Percentiles rank a stretch among this genome's conserved stretches.
Conservation (phyloP, 2,888 invertebrate genomes). For the Hypena proboscidalis region DNA sequence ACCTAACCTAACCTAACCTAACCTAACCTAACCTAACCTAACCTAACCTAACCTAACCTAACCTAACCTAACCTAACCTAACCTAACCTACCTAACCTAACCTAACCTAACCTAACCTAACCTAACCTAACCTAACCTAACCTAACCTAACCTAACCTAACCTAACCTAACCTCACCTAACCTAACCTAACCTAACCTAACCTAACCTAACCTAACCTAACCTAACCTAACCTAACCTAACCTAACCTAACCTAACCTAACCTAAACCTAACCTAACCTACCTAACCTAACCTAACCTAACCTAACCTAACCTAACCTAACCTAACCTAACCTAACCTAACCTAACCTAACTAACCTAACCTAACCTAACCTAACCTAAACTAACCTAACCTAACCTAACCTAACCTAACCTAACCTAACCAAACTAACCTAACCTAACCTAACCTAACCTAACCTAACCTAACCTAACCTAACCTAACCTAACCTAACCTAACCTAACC, state of each 20-base stretch:
- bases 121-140: slow-evolving; percentile 1
- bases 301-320: slow-evolving; percentile 24
- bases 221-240: slow-evolving; percentile 23
- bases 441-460: slow-evolving; percentile 20
- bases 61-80: slow-evolving; percentile 2
- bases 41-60: slow-evolving; percentile 3
- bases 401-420: slow-evolving; percentile 17
- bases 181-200: slow-evolving; percentile 25
- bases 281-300: slow-evolving; percentile 24
- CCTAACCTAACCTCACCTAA: slow-evolving; percentile 25
- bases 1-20: slow-evolving; percentile 4
- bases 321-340: slow-evolving; percentile 24
- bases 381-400: slow-evolving; percentile 22
- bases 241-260: slow-evolving; percentile 23
- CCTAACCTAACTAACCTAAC: slow-evolving; percentile 21
- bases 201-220: slow-evolving; percentile 24
- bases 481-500: slow-evolving; percentile 8
- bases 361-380: slow-evolving; percentile 20
- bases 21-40: slow-evolving; percentile 3
- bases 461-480: slow-evolving; percentile 8
- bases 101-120: slow-evolving; percentile 1
- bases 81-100: not conserved
- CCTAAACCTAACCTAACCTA: slow-evolving; percentile 24
- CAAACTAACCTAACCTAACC: slow-evolving; percentile 24
- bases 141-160: slow-evolving; percentile 23